Conservation (phyloP, 2,888 invertebrate species). For the Acronicta alni region DNA sequence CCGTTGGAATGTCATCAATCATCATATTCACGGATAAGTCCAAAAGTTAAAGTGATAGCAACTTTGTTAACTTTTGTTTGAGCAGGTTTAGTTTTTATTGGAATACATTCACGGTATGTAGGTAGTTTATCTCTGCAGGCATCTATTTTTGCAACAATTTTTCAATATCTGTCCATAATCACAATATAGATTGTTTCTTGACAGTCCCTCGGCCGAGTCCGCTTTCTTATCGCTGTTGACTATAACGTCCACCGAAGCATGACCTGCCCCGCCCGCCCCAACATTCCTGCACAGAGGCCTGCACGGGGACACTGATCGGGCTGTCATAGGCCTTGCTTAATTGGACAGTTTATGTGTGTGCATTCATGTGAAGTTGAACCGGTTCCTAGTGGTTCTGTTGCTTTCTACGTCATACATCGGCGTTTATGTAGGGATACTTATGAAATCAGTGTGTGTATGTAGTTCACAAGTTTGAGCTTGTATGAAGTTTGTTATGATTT, state of each 20-base stretch:
- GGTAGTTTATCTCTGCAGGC: conserved; percentile 20
- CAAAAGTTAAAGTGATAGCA: too few relatives aligned
- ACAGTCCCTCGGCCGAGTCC: conserved; percentile 75
- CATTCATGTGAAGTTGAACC: conserved; percentile 82
- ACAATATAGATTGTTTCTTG: conserved; percentile 77
- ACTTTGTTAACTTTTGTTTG: neutral
- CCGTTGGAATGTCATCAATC: too few relatives aligned
- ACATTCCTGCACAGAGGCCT: conserved; percentile 62
- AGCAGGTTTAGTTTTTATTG: conserved; percentile 3
- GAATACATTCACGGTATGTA: conserved; percentile 2
- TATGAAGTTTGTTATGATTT: conserved; percentile 85
- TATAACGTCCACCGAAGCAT: conserved; percentile 72
- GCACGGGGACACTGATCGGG: conserved; percentile 73
- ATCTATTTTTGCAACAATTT: conserved; percentile 57
- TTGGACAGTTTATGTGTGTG: conserved; percentile 84
- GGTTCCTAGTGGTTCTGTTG: conserved; percentile 81
- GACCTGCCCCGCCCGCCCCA: conserved; percentile 70
- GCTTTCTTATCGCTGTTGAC: conserved; percentile 84
- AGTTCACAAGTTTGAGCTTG: conserved; percentile 76
- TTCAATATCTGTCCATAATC: conserved; percentile 63
- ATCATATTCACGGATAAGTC: too few relatives aligned
- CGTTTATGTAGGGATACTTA: conserved; percentile 80
- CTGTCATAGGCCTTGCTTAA: conserved; percentile 83
- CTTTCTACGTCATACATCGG: conserved; percentile 84
- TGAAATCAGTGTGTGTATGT: conserved; percentile 66